Evolutionary conservation across 1,140 invertebrate genomes (phyloP), one percentile per base, ranked within the genome.

Genomic region (Euura saliciscinereae): DNA sequence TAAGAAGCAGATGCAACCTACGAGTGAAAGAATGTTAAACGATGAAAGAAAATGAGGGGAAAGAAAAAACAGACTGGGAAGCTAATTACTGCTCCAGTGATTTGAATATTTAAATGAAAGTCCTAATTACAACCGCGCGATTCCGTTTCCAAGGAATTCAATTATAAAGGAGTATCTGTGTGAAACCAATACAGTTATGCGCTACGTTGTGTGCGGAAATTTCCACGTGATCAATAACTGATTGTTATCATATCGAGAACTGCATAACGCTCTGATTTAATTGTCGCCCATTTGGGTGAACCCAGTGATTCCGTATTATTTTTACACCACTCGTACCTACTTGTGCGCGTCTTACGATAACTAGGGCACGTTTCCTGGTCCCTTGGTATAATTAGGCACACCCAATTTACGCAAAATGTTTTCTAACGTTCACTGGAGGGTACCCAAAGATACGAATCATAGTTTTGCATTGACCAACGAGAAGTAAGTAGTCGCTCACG

Each of bases 101-200:
- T 59, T 59, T 59, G 6, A 59, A 59, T 59, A 59, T 59, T 59
- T 59, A 59, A 59, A 59, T 59, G 51, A 3, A 59, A 59, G 51
- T 59, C 28, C 28, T 28, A 59, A 59, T 59, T 59, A 59, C 51
- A 59, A n/a, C 51, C 3, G 51, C 13, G 13, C 51, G 51, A 59
- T 59, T 59, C 51, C 28, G 28, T 59, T 59, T 59, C 13, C 51
- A n/a, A 59, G 51, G 51, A 11, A 59, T 59, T 59, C 51, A 59
- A 59, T 59, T 59, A 59, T 59, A 59, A 59, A 8, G 51, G 51
- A 59, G 6, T n/a, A 59, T 59, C 51, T 8, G 51, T 11, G 51
- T 59, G 51, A 59, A n/a, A 59, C 51, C 51, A 59, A 11, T 59
- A 59, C 13, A n/a, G 51, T 59, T 59, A 11, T n/a, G 13, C 51